Conservation (phyloP, 2,797 vertebrate genomes). For the Podargus strigoides region DNA sequence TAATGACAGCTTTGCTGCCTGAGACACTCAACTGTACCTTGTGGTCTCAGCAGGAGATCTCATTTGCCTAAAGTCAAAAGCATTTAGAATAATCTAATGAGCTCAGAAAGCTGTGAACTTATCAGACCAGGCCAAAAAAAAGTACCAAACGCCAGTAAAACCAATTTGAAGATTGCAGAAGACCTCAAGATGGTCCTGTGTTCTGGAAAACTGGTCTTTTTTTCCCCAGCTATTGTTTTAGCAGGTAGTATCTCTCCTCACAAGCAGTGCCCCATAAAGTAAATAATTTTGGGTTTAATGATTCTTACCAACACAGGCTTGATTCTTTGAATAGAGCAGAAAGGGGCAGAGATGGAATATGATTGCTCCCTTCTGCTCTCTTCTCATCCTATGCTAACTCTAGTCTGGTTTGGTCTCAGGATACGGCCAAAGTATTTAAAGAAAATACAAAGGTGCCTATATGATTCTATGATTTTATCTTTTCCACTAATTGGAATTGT, state of each 20-base stretch:
- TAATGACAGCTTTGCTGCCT: background rate
- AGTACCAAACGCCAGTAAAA: background rate
- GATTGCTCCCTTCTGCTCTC: background rate
- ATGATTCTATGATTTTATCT: too few species aligned
- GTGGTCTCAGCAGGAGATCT: background rate
- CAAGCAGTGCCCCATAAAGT: background rate
- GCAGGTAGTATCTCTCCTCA: background rate
- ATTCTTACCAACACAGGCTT: background rate
- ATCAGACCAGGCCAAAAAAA: background rate
- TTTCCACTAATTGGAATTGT: background rate
- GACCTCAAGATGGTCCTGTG: background rate
- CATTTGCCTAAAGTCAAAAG: background rate
- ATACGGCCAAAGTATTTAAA: background rate
- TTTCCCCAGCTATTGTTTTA: background rate
- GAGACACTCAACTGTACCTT: background rate
- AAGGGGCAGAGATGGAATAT: background rate
- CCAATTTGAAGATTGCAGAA: background rate
- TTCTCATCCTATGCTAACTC: background rate
- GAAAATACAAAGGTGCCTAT: background rate
- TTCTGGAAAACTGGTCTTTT: background rate
- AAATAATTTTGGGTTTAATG: background rate
- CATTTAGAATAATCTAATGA: slow-evolving; percentile 9
- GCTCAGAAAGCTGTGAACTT: background rate
- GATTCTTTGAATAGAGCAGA: background rate
- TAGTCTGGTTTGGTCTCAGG: background rate